Percentiles rank a stretch among this genome's conserved stretches.
Conservation (phyloP, 64 coral and sea anemone genomes). For the Catalaphyllia jardinei region DNA sequence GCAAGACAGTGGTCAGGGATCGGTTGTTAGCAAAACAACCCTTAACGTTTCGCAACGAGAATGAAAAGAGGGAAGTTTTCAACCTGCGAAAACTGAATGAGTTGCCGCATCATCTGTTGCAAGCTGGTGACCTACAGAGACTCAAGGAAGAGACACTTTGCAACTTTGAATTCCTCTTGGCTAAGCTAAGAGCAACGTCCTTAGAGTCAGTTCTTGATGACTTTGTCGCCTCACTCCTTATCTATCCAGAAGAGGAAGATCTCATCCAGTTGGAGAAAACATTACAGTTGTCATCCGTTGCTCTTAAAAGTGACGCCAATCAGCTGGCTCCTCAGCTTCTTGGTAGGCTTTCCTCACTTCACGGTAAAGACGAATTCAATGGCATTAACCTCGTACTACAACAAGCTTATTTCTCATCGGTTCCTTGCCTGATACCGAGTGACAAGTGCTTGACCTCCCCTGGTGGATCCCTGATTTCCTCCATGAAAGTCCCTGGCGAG, state of each 20-base stretch:
- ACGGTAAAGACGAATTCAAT: neutral
- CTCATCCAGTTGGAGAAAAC: constrained; percentile 69
- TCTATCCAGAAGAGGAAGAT: constrained; percentile 71
- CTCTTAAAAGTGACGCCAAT: constrained; percentile 56
- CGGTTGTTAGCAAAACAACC: constrained; percentile 61
- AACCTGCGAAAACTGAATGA: constrained; percentile 85
- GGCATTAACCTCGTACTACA: constrained; percentile 16
- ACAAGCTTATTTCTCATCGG: constrained; percentile 37
- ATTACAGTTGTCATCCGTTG: constrained; percentile 76
- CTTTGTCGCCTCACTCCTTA: constrained; percentile 42
- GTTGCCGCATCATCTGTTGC: constrained; percentile 75
- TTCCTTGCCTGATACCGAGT: constrained; percentile 36
- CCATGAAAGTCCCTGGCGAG: neutral
- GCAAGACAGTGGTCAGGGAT: constrained; percentile 47
- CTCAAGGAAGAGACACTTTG: constrained; percentile 72
- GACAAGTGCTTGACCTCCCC: constrained; percentile 44
- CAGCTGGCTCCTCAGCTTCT: constrained; percentile 89
- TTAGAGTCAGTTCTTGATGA: constrained; percentile 81
- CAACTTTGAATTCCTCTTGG: constrained; percentile 85
- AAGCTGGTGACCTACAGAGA: constrained; percentile 55
- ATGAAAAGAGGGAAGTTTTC: constrained; percentile 30
- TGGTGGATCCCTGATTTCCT: constrained; percentile 40
- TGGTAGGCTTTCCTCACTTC: constrained; percentile 48
- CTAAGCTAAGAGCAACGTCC: constrained; percentile 73
- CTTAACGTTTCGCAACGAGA: constrained; percentile 53